A percentile compares a stretch with the other conserved stretches of the same genome.
These are phyloP conservation scores for Antigone vipio DNA, from an alignment of 2,113 vertebrate genomes.

Conservation along the genomic window DNA sequence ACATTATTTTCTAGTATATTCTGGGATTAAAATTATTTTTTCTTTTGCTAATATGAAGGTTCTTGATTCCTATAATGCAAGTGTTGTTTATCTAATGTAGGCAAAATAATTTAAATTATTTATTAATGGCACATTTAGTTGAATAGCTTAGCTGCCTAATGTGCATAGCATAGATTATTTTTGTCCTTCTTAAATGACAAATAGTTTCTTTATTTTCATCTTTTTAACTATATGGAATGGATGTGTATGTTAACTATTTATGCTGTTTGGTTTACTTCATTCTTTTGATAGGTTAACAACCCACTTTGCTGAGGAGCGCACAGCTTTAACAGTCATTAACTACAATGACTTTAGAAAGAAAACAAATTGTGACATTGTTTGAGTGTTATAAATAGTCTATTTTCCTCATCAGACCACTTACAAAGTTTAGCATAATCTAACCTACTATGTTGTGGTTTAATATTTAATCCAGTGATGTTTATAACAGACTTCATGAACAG, in stretches of 20 bases:
- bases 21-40: background rate
- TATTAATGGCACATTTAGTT: conserved; percentile 30
- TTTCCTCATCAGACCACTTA: background rate
- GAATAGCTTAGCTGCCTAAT: background rate
- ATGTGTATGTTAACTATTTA: background rate
- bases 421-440: background rate
- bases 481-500: background rate
- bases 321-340: background rate
- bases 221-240: background rate
- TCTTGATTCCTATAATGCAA: background rate
- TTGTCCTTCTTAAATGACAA: background rate
- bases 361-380: background rate
- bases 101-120: conserved; percentile 22
- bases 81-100: conserved; percentile 2
- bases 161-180: background rate
- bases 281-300: background rate
- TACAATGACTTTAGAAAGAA: background rate
- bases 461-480: background rate
- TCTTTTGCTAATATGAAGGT: background rate
- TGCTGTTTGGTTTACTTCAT: background rate
- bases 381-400: background rate
- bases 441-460: background rate
- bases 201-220: background rate
- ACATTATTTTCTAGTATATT: background rate
- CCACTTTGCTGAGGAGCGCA: background rate